Conservation (phyloP, 1,140 invertebrate species). For the Notospermus geniculatus region DNA sequence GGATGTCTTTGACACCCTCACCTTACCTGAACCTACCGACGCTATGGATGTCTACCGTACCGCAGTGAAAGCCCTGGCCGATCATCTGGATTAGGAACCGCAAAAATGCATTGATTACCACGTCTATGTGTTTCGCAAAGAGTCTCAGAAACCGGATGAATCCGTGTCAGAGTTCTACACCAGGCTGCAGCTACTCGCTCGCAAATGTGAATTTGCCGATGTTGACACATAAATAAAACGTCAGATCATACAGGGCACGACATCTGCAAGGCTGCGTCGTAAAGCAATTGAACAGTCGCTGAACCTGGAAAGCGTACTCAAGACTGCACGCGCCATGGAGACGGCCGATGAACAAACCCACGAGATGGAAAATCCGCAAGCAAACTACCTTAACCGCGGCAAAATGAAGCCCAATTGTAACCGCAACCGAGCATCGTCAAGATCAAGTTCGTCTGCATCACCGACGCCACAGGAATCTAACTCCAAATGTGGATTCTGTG, state of each 20-base stretch:
- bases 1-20: not conserved
- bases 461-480: not conserved
- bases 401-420: conserved; percentile 6
- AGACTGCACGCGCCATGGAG: conserved; percentile 5
- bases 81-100: not conserved
- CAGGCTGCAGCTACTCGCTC: conserved; percentile 13
- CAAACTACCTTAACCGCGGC: no score
- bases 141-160: conserved; percentile 11
- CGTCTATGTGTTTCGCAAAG: conserved; percentile 15
- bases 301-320: not conserved
- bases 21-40: not conserved
- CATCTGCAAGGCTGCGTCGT: conserved; percentile 2
- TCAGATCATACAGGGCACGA: not conserved
- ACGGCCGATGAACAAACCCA: conserved; percentile 13
- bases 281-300: conserved; percentile 20
- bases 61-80: not conserved
- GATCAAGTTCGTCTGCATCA: not conserved
- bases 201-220: conserved; percentile 23
- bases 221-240: conserved; percentile 8
- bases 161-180: conserved; percentile 22
- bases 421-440: not conserved
- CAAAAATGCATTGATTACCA: not conserved
- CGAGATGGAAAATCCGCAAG: conserved; percentile 12
- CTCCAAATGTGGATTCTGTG: not conserved
- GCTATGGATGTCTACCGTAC: not conserved